Conservation (phyloP, 2,888 invertebrate genomes). For the Acleris literana region DNA sequence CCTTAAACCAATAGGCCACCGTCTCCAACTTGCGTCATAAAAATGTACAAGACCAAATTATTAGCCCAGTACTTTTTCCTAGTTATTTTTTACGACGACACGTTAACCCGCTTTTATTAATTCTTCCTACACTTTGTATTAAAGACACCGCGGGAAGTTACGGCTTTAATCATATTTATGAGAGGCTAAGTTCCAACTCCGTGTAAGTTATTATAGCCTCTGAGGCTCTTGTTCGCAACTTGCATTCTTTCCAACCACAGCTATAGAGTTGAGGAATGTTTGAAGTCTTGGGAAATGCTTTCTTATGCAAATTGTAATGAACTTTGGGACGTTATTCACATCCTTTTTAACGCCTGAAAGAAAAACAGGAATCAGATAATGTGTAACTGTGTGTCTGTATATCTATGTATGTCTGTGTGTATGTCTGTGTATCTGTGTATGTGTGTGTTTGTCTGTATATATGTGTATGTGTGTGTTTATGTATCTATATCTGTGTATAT, state of each 20-base stretch:
- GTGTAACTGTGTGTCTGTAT: too few species aligned
- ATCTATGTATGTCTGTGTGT: too few species aligned
- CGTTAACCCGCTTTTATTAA: slow-evolving; percentile 19
- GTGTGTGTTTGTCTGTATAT: too few species aligned
- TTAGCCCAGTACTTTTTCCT: too few species aligned
- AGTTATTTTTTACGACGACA: slow-evolving; percentile 10
- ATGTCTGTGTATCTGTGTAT: too few species aligned
- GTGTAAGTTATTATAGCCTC: slow-evolving; percentile 29
- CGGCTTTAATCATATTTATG: slow-evolving; percentile 30
- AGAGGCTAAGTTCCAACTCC: slow-evolving; percentile 27
- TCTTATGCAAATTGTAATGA: slow-evolving; percentile 31
- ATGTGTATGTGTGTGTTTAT: too few species aligned
- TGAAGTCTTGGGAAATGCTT: slow-evolving; percentile 26
- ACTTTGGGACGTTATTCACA: background rate
- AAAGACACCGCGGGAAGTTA: slow-evolving; percentile 24
- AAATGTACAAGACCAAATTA: too few species aligned
- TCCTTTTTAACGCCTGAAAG: too few species aligned
- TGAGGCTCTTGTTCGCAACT: slow-evolving; percentile 7
- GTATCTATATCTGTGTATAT: too few species aligned
- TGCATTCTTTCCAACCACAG: slow-evolving; percentile 22
- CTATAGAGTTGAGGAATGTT: slow-evolving; percentile 12
- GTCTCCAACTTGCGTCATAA: too few species aligned
- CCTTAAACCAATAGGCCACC: too few species aligned
- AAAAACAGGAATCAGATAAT: too few species aligned
- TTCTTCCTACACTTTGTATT: slow-evolving; percentile 24